Base-by-base conservation (phyloP, 92 coral and sea anemone species). In the Bergia puertoricense region DNA sequence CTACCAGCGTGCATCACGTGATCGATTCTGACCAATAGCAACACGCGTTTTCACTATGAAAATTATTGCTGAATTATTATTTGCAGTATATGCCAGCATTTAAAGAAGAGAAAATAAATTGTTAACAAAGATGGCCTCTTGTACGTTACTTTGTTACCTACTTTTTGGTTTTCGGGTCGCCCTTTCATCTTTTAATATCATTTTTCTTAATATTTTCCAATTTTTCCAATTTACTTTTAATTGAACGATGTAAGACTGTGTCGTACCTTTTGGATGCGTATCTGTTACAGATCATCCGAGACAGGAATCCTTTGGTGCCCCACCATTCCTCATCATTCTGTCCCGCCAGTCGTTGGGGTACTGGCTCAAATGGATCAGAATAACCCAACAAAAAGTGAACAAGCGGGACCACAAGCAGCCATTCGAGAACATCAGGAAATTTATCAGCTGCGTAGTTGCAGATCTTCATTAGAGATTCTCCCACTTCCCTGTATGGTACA, bases 281-380 rank as follows among this genome's bases (percentile, higher is more conserved):
- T 9, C 20, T 79, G 2, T 8, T 2, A 57, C 67, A 44, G 59
- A 79, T 79, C 45, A 22, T 48, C 44, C 0, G 18, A 1, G 46
- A 50, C 16, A 23, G 20, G 18, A 79, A 79, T 30, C 83, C 71
- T 45, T 50, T 7, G 18, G 83, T 79, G 22, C 83, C 83, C 83
- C 83, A 79, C 83, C 83, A 79, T 20, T 10, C 67, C 8, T 79
- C 83, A 20, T 79, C 83, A 1, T 57, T 37, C 20, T 51, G 57
- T 10, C 40, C 43, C 68, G 22, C 83, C 83, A 23, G 11, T 14
- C 68, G 65, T 56, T 30, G 41, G 0, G 68, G 69, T 23, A 54
- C 43, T 46, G 83, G 83, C 83, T 79, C 68, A 48, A 79, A 79
- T 38, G 83, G 83, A 54, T 14, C 10, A 50, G 68, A 79, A 51